Evolutionary conservation across 2,888 invertebrate genomes (phyloP).

Genomic region (Protodeltote pygarga): DNA sequence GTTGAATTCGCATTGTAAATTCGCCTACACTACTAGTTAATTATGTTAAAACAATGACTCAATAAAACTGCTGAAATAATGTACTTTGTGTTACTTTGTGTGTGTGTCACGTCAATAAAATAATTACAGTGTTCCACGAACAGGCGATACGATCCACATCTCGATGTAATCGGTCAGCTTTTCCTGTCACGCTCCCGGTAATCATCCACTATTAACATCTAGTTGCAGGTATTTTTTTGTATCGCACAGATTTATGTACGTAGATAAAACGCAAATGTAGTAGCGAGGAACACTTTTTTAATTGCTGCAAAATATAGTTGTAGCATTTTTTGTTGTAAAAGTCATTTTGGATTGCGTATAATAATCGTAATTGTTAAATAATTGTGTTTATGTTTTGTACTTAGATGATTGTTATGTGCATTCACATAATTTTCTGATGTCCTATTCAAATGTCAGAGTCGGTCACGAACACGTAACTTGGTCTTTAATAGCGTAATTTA

Average conservation of each 20-base stretch:
- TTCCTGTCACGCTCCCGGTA: conserved; percentile 75
- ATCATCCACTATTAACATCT: conserved; percentile 61
- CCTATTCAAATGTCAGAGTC: conserved; percentile 3
- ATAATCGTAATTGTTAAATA: conserved; percentile 15
- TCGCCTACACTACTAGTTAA: conserved; percentile 5
- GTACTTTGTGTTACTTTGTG: conserved; percentile 16
- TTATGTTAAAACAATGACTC: conserved; percentile 23
- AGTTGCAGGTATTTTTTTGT: conserved; percentile 34
- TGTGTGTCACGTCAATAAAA: conserved; percentile 51
- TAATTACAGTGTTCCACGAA: conserved; percentile 72
- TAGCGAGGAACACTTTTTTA: conserved; percentile 4
- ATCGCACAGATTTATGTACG: conserved; percentile 20
- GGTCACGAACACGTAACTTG: conserved; percentile 7
- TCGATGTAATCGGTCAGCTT: conserved; percentile 67
- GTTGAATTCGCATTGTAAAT: conserved; percentile 5
- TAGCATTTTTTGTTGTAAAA: conserved; percentile 12
- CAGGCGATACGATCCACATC: conserved; percentile 64
- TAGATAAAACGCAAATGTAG: conserved; percentile 30
- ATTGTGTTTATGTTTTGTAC: conserved; percentile 8
- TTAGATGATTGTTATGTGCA: conserved; percentile 3
- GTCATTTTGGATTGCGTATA: conserved; percentile 6
- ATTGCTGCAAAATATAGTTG: conserved; percentile 12
- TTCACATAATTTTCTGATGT: conserved; percentile 9
- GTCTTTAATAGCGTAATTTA: neutral
- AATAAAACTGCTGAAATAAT: conserved; percentile 24